Base-by-base conservation (phyloP, 2,113 vertebrate species). In the Hippocampus mohnikei region DNA sequence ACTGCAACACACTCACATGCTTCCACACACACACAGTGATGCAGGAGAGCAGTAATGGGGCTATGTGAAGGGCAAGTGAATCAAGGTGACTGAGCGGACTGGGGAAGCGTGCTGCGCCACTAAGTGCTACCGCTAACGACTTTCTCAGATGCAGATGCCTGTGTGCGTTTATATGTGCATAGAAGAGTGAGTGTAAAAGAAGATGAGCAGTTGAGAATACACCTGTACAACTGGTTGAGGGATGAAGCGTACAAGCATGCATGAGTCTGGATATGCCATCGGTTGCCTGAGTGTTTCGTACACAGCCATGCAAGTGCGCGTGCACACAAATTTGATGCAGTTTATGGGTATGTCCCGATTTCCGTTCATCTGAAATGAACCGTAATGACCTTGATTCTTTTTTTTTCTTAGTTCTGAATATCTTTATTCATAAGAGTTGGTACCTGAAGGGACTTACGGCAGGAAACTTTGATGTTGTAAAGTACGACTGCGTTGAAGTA, bases 41-140 rank as follows among this genome's bases (percentile, higher is more conserved):
- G 88, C 78, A 78, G 87, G 86, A 81, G 66, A 85, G 73, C 82
- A 77, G 86, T 92, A 91, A 93, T 92, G 91, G 87, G 80, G 78
- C 86, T 88, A 81, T 87, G 88, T 91, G 89, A 93, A 93, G 92
- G 92, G 91, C 92, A 87, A 87, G 81, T 82, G 87, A 86, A 92
- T 93, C 92, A 93, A 93, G 92, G 92, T 92, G 90, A 93, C 91
- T 91, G 90, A 83, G 88, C 83, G 83, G 85, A 88, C 87, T 85
- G 84, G 86, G 83, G 83, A 85, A 87, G 87, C 85, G 79, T 90
- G 88, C 90, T 91, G 85, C 75, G 88, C 84, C 76, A 81, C 88
- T 89, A 91, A 91, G 88, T 90, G 87, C 87, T 88, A 88, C 85
- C 56, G 89, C 88, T 92, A 89, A 90, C 87, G 84, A 85, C 85